Evolutionary conservation across 1,140 invertebrate species (phyloP), one percentile per base, ranked within the genome.

Genomic region (Dolichoris vasculosae): DNA sequence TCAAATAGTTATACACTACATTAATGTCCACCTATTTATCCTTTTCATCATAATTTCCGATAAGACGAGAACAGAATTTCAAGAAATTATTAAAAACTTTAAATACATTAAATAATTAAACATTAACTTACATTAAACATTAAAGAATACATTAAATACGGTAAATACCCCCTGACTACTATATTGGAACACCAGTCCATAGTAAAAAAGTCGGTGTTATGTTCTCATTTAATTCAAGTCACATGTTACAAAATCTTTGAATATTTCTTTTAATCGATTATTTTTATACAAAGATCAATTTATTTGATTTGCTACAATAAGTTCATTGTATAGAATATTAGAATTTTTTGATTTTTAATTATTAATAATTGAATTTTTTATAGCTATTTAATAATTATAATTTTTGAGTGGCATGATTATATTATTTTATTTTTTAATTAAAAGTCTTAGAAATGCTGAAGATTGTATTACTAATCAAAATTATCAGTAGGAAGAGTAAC

Each of bases 1-100:
- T 43, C 20, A 38, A 30, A 46, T 69, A 17, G 40, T 59, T n/a
- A 63, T 64, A 32, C 77, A n/a, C 85, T 63, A 77, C 82, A 84
- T 84, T 89, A 88, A 88, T 86, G 88, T 86, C 83, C 35, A 46
- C 76, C 87, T 88, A 86, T 86, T 87, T 86, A 87, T 87, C 81
- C 82, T 76, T 88, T 86, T 87, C 86, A 82, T 87, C 87, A 51
- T 84, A 85, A 87, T 85, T 89, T 89, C 86, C 88, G 87, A 87
- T 86, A 73, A 82, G 76, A 63, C 79, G 55, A 76, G 71, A 75
- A 83, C 78, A 59, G 77, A 84, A 84, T 87, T 87, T 84, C 86
- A 73, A 75, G n/a, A 38, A 69, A 81, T 85, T 81, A 85, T 85
- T 78, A 69, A n/a, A n/a, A n/a, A n/a, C n/a, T n/a, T n/a, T n/a